These are phyloP conservation scores for Choristoneura rosaceana DNA, from an alignment of 2,888 invertebrate species.

Conservation along the genomic window DNA sequence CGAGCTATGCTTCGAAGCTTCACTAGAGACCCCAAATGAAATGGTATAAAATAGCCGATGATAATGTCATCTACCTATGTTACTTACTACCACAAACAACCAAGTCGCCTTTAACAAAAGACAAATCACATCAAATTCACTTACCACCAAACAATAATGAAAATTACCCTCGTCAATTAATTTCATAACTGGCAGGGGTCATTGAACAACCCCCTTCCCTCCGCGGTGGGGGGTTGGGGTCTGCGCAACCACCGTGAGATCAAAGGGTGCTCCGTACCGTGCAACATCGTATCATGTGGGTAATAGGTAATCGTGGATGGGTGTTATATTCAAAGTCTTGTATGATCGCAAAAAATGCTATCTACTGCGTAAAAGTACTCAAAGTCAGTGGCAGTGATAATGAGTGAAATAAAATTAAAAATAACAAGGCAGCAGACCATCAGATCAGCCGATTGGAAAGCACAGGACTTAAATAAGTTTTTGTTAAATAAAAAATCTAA, in stretches of 20 bases:
- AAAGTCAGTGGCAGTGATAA: neutral
- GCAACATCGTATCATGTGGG: constrained; percentile 12
- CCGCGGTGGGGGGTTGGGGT: neutral
- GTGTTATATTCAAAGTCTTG: neutral
- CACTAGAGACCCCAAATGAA: no score
- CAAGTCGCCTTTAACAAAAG: no score
- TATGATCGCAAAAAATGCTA: neutral
- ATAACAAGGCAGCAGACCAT: neutral
- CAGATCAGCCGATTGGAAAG: neutral
- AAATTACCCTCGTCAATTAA: constrained; percentile 8
- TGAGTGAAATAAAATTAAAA: neutral
- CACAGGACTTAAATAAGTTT: neutral
- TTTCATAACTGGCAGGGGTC: constrained; percentile 18
- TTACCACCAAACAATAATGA: neutral
- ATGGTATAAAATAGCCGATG: no score
- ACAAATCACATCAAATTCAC: neutral
- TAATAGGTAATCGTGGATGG: neutral
- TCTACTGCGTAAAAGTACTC: neutral
- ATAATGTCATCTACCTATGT: no score
- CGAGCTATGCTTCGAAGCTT: no score
- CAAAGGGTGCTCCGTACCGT: constrained; percentile 22
- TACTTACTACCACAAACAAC: no score
- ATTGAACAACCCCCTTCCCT: constrained; percentile 14
- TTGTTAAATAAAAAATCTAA: no score
- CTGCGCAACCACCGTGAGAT: constrained; percentile 35